Base-by-base conservation (phyloP, 2,888 invertebrate species). In the Agrochola lychnidis region DNA sequence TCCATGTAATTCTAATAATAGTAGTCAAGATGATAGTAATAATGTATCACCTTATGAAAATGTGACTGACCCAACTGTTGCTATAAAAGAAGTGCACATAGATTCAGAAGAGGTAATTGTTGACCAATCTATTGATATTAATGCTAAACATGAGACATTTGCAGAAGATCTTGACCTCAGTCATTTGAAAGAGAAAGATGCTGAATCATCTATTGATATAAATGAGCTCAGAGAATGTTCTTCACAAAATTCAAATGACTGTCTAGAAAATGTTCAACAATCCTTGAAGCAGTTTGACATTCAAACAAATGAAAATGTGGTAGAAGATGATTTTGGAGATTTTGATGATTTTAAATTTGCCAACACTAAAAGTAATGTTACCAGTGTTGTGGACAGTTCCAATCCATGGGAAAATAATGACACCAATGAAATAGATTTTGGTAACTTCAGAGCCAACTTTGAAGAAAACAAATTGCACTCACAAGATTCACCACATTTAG, bases 271-370 rank as follows among this genome's bases (percentile, higher is more conserved):
- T 56, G 45, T 61, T 57, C 59, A 81, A 57, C 70, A 79, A 56
- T 36, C 75, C 9, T 10, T 51, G 62, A 63, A 75, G n/a, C 61
- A 70, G 25, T 42, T 45, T 45, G 67, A 84, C 14, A 62, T 57
- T 71, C 61, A 78, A 71, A 51, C 69, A 71, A 76, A 76, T 73
- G 83, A 87, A 78, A 74, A 75, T 75, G 70, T 73, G 4, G 76
- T 67, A 53, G 90, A 93, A 81, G 96, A 97, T 88, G 97, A 97
- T 86, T 97, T 97, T 93, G 96, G 94, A 64, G 96, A 97, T 88
- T 97, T 97, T 93, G 95, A 97, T 89, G 96, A 97, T 82, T 97
- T 97, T 86, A 95, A 97, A 90, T 94, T 94, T 89, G 92, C 91
- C 25, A 90, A 84, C 79, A 84, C 92, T 79, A 87, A 89, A 79